Conservation (phyloP, 2,113 vertebrate species). For the Saiga tatarica region DNA sequence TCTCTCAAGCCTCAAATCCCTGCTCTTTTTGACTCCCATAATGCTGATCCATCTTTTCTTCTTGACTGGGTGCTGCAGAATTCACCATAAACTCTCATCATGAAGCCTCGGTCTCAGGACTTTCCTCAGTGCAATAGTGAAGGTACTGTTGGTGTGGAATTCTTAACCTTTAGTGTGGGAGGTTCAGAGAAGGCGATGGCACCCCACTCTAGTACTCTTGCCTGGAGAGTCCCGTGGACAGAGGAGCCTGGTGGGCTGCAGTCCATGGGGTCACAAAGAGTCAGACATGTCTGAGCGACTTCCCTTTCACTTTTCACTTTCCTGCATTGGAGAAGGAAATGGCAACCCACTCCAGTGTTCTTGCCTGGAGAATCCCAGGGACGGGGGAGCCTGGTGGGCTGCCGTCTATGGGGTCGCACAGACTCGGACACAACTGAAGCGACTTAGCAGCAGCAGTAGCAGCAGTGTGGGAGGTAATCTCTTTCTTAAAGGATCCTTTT, state of each 20-base stretch:
- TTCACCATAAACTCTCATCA: not conserved
- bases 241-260: no score
- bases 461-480: not conserved
- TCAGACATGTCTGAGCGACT: no score
- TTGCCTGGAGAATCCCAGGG: no score
- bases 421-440: no score
- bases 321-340: no score
- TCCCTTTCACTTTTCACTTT: no score
- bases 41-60: not conserved
- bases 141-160: not conserved
- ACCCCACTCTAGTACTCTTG: no score
- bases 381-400: no score
- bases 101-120: not conserved
- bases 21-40: not conserved
- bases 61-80: not conserved
- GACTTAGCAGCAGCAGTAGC: no score
- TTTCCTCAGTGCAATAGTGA: not conserved
- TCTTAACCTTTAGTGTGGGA: not conserved
- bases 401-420: accelerated
- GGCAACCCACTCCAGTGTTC: no score
- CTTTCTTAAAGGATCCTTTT: not conserved
- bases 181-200: not conserved
- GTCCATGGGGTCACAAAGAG: accelerated
- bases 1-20: not conserved
- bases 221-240: no score